These are phyloP conservation scores for Leptocoma aspasia DNA, from an alignment of 2,113 vertebrate species.

Conservation along the genomic window DNA sequence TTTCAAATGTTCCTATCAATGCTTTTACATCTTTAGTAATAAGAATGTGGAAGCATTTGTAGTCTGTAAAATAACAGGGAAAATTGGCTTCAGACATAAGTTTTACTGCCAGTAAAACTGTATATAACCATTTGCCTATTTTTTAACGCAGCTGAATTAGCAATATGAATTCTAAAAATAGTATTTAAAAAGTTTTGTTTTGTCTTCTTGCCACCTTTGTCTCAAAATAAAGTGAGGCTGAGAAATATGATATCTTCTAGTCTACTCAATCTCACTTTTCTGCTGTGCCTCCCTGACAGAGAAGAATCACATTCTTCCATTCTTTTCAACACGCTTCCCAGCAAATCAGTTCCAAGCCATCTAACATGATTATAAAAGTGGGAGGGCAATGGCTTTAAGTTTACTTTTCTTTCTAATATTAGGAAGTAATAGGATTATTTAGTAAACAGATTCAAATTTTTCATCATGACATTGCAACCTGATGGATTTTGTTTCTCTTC, in stretches of 20 bases:
- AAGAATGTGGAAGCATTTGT: constrained; percentile 56
- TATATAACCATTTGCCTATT: neutral
- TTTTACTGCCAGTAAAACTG: constrained; percentile 46
- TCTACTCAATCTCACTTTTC: neutral
- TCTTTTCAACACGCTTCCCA: neutral
- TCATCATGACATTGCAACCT: neutral
- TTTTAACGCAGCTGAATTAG: constrained; percentile 14
- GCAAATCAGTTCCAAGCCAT: neutral
- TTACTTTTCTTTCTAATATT: constrained; percentile 8
- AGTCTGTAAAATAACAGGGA: constrained; percentile 59
- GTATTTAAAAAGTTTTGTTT: neutral
- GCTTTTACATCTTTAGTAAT: constrained; percentile 29
- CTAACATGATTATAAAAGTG: neutral
- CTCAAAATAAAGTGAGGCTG: neutral
- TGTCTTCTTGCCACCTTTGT: constrained; percentile 7
- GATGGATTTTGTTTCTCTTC: neutral
- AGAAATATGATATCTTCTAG: neutral
- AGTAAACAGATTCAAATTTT: neutral
- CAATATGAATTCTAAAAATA: neutral
- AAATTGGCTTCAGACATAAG: constrained; percentile 39
- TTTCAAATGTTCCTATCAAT: constrained; percentile 59
- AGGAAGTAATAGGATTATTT: neutral
- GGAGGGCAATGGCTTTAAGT: neutral
- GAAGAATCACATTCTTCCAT: neutral
- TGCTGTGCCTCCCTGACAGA: neutral